Percentiles rank a stretch among this genome's conserved stretches.
These are phyloP conservation scores for Cuculus canorus DNA, from an alignment of 2,797 vertebrate genomes.

Conservation along the genomic window DNA sequence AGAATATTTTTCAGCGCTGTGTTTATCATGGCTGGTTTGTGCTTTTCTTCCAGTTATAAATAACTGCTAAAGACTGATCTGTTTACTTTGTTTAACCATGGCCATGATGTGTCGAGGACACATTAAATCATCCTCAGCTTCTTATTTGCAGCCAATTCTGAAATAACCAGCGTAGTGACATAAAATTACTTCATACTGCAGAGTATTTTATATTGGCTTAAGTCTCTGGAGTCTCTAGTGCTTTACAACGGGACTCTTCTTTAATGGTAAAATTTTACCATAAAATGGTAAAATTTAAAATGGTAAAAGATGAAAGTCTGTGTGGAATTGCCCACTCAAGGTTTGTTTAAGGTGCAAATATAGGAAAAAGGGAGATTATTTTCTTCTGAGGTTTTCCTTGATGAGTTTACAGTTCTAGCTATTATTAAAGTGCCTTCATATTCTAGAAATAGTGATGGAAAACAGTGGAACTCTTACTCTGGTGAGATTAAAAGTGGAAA, in stretches of 20 bases:
- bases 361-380: background rate
- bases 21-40: background rate
- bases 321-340: constrained; percentile 19
- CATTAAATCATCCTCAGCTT: constrained; percentile 66
- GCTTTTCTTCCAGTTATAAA: constrained; percentile 52
- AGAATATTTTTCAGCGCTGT: background rate
- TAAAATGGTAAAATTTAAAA: too few species aligned
- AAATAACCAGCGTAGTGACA: constrained; percentile 47
- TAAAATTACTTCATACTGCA: constrained; percentile 59
- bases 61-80: constrained; percentile 66
- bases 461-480: background rate
- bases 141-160: constrained; percentile 62
- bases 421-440: background rate
- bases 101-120: constrained; percentile 59
- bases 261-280: constrained; percentile 35
- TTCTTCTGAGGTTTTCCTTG: background rate
- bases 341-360: constrained; percentile 10
- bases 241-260: constrained; percentile 6
- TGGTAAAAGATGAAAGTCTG: background rate
- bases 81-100: constrained; percentile 70
- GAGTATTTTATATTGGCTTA: constrained; percentile 50
- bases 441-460: background rate
- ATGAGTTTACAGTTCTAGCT: background rate
- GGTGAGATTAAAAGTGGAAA: background rate
- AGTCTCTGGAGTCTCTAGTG: constrained; percentile 40